Evolutionary conservation across 2,113 vertebrate species (phyloP), one percentile per base, ranked within the genome.

Genomic region (Archilochus colubris): DNA sequence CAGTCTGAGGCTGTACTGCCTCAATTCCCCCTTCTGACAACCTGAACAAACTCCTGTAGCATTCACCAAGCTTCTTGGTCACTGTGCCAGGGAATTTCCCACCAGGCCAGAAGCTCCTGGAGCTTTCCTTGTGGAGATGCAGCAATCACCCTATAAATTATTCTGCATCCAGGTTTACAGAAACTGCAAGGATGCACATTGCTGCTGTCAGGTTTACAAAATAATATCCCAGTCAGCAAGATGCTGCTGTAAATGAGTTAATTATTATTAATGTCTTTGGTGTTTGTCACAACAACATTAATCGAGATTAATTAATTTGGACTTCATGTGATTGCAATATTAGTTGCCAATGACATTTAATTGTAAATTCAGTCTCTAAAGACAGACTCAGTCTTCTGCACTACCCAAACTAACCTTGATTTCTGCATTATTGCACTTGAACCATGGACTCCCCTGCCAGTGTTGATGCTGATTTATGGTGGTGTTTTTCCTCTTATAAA

Each of bases 241-340:
- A 93, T 48, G 76, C 14, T 88, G 44, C 70, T 96, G 95, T 94
- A 97, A 95, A 91, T 79, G 96, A 53, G 91, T 95, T 96, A 95
- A 97, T 96, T 19, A 90, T 94, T 94, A 84, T 90, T 97, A 96
- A 89, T 91, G 82, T 54, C 40, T 80, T 94, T 85, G 21, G 53
- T 95, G 64, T 85, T 97, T 55, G 95, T 96, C 46, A 88, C 93
- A 95, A 93, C 86, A 93, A 33, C 70, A 91, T 97, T 95, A 97
- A 97, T 96, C 58, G 85, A 57, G 86, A 92, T 64, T 14, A 95
- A 95, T 95, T 96, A 95, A 95, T 94, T 61, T 92, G 36, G 31
- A 92, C 79, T 91, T 82, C 88, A 93, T 90, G 50, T 31, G 82
- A 64, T 78, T 94, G 75, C 83, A 94, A 27, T 89, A 84, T 58